Percentiles rank a stretch among this genome's conserved stretches.
Evolutionary conservation across 2,113 vertebrate species (phyloP).

Genomic region (Toxotes jaculatrix): DNA sequence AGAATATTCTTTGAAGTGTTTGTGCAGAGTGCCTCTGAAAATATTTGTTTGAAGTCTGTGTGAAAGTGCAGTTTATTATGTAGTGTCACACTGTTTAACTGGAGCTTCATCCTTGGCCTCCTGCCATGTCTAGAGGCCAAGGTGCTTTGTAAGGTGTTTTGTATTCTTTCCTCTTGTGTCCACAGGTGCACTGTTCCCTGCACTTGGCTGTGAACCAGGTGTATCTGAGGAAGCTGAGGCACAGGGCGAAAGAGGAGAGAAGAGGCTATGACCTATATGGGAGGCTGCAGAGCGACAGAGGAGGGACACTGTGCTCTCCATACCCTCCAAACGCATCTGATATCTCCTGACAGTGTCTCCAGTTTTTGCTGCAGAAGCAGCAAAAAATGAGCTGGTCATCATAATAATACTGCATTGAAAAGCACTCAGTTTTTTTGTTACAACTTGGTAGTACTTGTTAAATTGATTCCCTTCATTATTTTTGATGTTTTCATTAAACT

Average conservation of each 20-base stretch:
- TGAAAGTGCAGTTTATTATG: constrained; percentile 5
- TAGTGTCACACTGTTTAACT: constrained; percentile 9
- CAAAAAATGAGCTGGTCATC: not conserved
- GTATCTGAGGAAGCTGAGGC: constrained; percentile 70
- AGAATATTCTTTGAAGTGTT: constrained; percentile 50
- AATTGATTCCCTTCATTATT: constrained; percentile 30
- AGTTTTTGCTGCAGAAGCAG: constrained; percentile 2
- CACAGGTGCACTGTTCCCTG: constrained; percentile 83
- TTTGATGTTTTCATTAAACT: constrained; percentile 11
- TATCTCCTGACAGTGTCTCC: constrained; percentile 32
- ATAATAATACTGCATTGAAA: not conserved
- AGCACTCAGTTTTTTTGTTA: not conserved
- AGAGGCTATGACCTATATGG: constrained; percentile 66
- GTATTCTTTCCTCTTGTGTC: constrained; percentile 73
- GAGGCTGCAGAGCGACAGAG: constrained; percentile 68
- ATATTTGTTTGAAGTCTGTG: constrained; percentile 18
- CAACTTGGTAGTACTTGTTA: not conserved
- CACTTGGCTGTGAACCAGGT: constrained; percentile 80
- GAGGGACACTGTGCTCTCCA: constrained; percentile 69
- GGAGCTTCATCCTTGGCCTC: constrained; percentile 30
- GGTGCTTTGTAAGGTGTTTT: constrained; percentile 69
- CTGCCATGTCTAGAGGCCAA: constrained; percentile 39
- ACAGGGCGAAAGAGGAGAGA: constrained; percentile 56
- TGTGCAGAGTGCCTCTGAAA: constrained; percentile 39
- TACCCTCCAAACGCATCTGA: constrained; percentile 61